Evolutionary conservation across 2,797 vertebrate species (phyloP).

Genomic region (Ceryle rudis): DNA sequence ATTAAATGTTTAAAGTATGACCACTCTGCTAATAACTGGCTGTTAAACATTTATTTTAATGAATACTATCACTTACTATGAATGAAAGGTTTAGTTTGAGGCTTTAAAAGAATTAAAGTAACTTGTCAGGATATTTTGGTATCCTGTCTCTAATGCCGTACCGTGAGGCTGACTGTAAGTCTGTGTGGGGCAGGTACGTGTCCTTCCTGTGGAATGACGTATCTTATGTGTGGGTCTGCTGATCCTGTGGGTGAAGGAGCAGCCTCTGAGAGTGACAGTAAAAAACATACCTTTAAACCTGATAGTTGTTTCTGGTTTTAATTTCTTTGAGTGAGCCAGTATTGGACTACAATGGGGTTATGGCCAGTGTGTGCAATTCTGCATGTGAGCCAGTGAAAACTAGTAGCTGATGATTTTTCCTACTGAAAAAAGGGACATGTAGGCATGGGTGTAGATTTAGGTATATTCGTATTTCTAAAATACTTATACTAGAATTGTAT

Average conservation of each 20-base stretch:
- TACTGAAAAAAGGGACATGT: neutral
- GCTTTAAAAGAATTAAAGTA: neutral
- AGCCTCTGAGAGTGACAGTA: neutral
- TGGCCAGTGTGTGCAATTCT: neutral
- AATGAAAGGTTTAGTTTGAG: neutral
- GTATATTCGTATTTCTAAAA: neutral
- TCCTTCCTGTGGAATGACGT: neutral
- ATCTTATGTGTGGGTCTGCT: neutral
- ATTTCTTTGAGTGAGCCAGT: neutral
- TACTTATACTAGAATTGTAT: neutral
- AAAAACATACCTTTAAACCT: neutral
- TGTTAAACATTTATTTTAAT: conserved; percentile 54
- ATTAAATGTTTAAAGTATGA: conserved; percentile 62
- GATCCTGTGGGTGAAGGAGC: neutral
- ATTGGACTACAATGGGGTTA: neutral
- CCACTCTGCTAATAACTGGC: conserved; percentile 39
- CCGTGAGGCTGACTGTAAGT: neutral
- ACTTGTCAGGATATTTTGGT: neutral
- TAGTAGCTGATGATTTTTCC: neutral
- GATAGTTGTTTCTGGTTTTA: neutral
- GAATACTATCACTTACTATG: neutral
- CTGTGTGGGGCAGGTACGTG: neutral
- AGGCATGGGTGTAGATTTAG: neutral
- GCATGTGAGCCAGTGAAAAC: neutral
- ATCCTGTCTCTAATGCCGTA: neutral